Evolutionary conservation across 2,888 invertebrate genomes (phyloP).

Genomic region (Malacosoma neustria): DNA sequence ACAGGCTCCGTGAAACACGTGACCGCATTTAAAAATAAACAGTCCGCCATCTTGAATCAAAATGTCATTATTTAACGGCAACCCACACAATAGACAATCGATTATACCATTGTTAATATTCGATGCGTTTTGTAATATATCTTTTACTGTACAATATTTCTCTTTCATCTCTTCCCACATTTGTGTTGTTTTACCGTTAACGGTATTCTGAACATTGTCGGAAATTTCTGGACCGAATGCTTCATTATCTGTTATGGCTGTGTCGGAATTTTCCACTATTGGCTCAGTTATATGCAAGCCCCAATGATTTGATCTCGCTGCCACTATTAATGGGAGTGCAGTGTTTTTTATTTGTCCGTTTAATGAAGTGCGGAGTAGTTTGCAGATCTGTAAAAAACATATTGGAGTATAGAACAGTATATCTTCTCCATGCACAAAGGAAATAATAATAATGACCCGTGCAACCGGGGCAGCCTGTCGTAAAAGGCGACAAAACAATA

Average conservation of each 20-base stretch:
- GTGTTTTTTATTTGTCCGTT: constrained; percentile 48
- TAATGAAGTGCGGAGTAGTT: constrained; percentile 39
- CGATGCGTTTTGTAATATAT: constrained; percentile 35
- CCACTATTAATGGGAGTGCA: constrained; percentile 51
- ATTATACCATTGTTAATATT: constrained; percentile 27
- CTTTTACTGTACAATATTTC: constrained; percentile 23
- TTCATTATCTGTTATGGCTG: constrained; percentile 6
- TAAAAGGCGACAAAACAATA: too few relatives aligned
- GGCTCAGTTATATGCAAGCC: constrained; percentile 51
- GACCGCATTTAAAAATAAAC: constrained; percentile 77
- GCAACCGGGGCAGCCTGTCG: too few relatives aligned
- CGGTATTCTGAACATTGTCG: constrained; percentile 1
- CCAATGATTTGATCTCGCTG: constrained; percentile 65
- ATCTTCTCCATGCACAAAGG: too few relatives aligned
- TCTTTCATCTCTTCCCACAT: constrained; percentile 11
- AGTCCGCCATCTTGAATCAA: constrained; percentile 76
- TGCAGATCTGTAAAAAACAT: constrained; percentile 41
- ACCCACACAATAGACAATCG: constrained; percentile 73
- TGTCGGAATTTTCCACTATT: constrained; percentile 1
- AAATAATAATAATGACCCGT: too few relatives aligned
- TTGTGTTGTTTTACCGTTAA: neutral
- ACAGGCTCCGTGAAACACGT: constrained; percentile 77
- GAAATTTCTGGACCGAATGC: constrained; percentile 11
- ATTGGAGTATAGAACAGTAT: neutral
- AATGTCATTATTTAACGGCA: constrained; percentile 74